Evolutionary conservation across 2,113 vertebrate species (phyloP).

Genomic region (Bos javanicus): DNA sequence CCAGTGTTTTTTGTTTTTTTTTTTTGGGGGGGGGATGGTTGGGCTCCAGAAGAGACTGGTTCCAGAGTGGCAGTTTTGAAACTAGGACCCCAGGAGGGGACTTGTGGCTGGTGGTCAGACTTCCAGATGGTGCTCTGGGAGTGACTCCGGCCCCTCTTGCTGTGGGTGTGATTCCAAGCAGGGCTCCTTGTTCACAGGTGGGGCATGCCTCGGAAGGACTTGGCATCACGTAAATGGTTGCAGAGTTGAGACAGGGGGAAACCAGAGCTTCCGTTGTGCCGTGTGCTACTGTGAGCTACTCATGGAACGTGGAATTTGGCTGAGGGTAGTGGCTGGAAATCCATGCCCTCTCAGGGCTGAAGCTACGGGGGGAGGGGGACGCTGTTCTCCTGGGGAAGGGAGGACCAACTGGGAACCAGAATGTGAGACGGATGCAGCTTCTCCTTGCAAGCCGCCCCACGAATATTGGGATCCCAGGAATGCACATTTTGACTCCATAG

Average conservation of each 20-base stretch:
- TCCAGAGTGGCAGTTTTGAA: background rate
- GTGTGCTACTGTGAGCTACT: background rate
- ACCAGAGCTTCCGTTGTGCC: background rate
- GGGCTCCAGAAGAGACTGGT: background rate
- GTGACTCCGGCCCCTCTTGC: background rate
- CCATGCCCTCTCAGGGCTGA: background rate
- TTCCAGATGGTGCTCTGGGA: fast-evolving
- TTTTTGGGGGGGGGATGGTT: fast-evolving
- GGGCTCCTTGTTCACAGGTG: background rate
- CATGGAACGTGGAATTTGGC: background rate
- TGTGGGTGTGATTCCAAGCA: fast-evolving
- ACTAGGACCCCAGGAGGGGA: background rate
- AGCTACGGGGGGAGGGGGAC: fast-evolving
- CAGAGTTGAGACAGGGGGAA: background rate
- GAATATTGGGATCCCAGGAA: no score
- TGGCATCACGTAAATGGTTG: fast-evolving
- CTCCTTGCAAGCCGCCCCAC: fast-evolving
- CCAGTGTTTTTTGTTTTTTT: fast-evolving
- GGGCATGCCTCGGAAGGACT: fast-evolving
- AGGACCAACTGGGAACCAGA: background rate
- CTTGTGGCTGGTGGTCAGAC: background rate
- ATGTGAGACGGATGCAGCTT: no score
- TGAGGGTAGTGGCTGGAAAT: background rate
- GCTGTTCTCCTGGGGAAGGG: background rate
- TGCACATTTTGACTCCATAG: background rate